These are phyloP conservation scores for Pristionchus exspectatus DNA, from an alignment of 2,888 invertebrate species.

Conservation along the genomic window DNA sequence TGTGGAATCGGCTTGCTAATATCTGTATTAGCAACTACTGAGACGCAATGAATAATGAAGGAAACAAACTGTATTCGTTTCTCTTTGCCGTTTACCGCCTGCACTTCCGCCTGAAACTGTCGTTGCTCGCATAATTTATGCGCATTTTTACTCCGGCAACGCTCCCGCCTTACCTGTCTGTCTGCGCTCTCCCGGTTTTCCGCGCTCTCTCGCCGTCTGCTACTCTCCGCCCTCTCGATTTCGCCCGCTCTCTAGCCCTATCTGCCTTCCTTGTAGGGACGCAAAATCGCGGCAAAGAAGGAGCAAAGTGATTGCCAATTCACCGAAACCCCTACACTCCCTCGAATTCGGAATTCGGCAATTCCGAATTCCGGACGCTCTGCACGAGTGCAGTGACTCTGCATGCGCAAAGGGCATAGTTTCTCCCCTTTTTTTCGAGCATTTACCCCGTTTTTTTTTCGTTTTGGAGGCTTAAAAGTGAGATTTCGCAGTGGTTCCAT, in stretches of 20 bases:
- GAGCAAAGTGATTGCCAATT: slow-evolving; percentile 7
- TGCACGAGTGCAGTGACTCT: neutral
- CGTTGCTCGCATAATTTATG: slow-evolving; percentile 12
- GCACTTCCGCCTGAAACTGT: slow-evolving; percentile 5
- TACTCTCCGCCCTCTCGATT: slow-evolving; percentile 26
- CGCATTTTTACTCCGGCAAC: neutral
- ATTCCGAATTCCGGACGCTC: slow-evolving; percentile 11
- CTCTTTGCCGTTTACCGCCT: neutral
- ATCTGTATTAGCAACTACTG: neutral
- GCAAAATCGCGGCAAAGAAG: neutral
- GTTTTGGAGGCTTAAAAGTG: neutral
- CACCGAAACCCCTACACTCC: neutral
- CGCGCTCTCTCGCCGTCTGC: slow-evolving; percentile 6
- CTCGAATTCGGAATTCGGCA: slow-evolving; percentile 5
- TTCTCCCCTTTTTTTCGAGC: neutral
- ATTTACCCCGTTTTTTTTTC: neutral
- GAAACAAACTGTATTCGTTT: neutral
- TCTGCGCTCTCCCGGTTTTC: neutral
- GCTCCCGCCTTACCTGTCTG: neutral
- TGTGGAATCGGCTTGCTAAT: too few relatives aligned
- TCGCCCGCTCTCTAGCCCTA: neutral
- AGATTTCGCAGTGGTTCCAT: neutral
- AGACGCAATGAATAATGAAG: neutral
- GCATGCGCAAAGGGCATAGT: neutral
- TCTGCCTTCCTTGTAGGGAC: neutral